These are phyloP conservation scores for Sebastes baramenuke DNA, from an alignment of 2,797 vertebrate genomes.

Conservation along the genomic window DNA sequence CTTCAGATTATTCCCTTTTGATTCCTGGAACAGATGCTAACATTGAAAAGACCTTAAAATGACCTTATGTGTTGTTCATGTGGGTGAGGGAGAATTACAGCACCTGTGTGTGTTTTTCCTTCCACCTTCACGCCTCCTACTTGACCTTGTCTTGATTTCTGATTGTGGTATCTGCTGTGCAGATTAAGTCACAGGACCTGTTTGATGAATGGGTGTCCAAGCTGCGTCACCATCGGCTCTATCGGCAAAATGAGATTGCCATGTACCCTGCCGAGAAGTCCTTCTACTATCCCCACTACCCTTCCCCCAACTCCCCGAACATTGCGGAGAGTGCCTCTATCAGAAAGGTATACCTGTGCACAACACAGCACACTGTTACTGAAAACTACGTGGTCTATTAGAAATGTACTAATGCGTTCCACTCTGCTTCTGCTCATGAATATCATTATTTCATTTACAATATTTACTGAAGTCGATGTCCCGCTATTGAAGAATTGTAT, in stretches of 20 bases:
- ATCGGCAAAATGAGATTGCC: slow-evolving; percentile 96
- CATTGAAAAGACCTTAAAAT: slow-evolving; percentile 11
- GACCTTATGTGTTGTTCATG: background rate
- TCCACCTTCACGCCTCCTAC: slow-evolving; percentile 3
- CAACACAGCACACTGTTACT: background rate
- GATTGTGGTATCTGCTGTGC: slow-evolving; percentile 24
- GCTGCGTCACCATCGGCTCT: slow-evolving; percentile 94
- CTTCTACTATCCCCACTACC: slow-evolving; percentile 86
- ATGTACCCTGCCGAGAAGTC: slow-evolving; percentile 90
- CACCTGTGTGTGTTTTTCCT: slow-evolving; percentile 18
- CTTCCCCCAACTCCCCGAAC: slow-evolving; percentile 80
- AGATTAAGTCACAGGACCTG: slow-evolving; percentile 95
- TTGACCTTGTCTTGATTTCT: slow-evolving; percentile 46
- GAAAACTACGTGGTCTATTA: background rate
- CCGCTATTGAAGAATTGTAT: background rate
- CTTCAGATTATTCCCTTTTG: background rate
- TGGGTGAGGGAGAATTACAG: background rate
- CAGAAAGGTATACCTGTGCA: slow-evolving; percentile 82
- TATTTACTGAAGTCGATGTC: background rate
- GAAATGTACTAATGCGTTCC: background rate
- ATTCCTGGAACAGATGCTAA: slow-evolving; percentile 2
- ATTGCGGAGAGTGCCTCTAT: slow-evolving; percentile 80
- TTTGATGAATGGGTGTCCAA: slow-evolving; percentile 98
- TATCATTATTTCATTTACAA: background rate
- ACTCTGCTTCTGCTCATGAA: background rate